These are phyloP conservation scores for Charadrius vociferus DNA, from an alignment of 2,113 vertebrate genomes.

Conservation along the genomic window DNA sequence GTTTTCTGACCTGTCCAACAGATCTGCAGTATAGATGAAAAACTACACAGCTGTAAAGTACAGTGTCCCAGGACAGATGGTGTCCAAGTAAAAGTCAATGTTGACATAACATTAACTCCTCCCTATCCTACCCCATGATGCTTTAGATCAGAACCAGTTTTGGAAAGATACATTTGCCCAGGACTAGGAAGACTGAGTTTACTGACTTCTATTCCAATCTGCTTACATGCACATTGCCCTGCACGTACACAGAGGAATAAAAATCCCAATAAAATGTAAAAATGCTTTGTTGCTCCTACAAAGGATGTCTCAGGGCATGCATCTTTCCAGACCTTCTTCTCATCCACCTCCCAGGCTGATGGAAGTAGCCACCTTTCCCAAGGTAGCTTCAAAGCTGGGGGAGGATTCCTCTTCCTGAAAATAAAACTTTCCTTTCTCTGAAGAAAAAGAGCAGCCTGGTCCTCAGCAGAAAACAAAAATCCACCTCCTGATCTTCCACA, in stretches of 20 bases:
- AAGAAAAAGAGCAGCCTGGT: background rate
- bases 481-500: background rate
- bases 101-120: background rate
- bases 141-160: background rate
- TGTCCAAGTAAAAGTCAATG: background rate
- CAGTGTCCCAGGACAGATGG: background rate
- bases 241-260: too few species aligned
- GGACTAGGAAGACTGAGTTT: background rate
- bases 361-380: background rate
- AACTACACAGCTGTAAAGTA: background rate
- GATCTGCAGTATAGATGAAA: background rate
- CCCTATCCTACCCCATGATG: background rate
- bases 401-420: background rate
- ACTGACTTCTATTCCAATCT: background rate
- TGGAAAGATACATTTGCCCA: background rate
- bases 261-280: too few species aligned
- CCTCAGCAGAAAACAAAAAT: background rate
- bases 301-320: background rate
- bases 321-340: background rate
- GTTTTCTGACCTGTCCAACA: background rate
- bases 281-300: too few species aligned
- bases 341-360: background rate
- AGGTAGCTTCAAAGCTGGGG: background rate
- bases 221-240: fast-evolving
- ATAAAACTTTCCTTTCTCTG: background rate